Evolutionary conservation across 2,113 vertebrate genomes (phyloP), one percentile per base, ranked within the genome.

Genomic region (Sarotherodon lohbergeri): DNA sequence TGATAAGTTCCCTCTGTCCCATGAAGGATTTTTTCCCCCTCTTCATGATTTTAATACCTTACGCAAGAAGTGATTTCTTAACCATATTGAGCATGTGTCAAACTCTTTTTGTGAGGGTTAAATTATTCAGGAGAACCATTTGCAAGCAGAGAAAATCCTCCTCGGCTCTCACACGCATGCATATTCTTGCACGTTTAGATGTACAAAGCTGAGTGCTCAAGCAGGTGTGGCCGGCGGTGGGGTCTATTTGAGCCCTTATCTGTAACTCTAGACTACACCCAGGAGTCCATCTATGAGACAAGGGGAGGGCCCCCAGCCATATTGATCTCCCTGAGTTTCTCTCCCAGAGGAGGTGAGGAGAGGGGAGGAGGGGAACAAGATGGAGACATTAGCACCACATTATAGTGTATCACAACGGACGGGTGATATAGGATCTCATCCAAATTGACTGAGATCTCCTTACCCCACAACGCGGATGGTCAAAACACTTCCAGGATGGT

Each of bases 361-460:
- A 82, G 85, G 57, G 66, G 82, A 63, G 91, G 88, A 83, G 83
- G 86, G 34, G 85, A 82, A 79, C 82, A 93, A 93, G 89, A 95
- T 93, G 93, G 94, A 94, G 93, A 90, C 94, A 96, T 96, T 95
- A 95, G 92, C 94, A 80, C 90, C 90, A 88, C 86, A 94, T 95
- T 94, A 94, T 80, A 91, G 89, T 82, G 91, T 88, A 92, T 94
- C 91, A 90, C 82, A 56, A 48, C 76, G 85, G 86, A 85, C 50
- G 87, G 56, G 54, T 79, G 93, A 94, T 95, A 95, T 78, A 90
- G 90, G 91, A 95, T 95, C 91, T 92, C 88, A 54, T 88, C 82
- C 56, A 91, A 92, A 95, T 93, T 90, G 94, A 90, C 93, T 84
- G 82, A 82, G 86, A 93, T 92, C 88, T 88, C 91, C 90, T 93